Base-by-base conservation (phyloP, 2,797 vertebrate species). In the Coranthus polyacanthus region DNA sequence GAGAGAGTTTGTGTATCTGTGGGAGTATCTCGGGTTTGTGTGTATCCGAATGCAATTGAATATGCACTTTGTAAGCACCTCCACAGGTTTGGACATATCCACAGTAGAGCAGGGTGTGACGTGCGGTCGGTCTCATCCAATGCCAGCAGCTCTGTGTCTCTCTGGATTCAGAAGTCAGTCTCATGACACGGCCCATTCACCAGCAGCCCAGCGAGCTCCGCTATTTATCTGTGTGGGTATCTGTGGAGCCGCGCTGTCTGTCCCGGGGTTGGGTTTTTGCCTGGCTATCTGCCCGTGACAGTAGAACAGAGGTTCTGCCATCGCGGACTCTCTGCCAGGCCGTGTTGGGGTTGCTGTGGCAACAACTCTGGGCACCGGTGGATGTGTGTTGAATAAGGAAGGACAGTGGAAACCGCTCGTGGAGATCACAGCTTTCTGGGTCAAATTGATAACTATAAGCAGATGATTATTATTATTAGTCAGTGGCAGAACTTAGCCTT, bases 261-360 rank as follows among this genome's bases (percentile, higher is more conserved):
- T 29, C 66, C 75, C 12, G 36, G 66, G 45, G 65, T 51, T 70
- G 54, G 62, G 53, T 56, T 71, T 80, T 65, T 59, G 57, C 69
- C 66, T 85, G 73, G 75, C 71, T 44, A 17, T 67, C 56, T 55
- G 84, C 83, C 83, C 61, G 60, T 56, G 36, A 69, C 26, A 36
- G 54, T 53, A 55, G 26, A 62, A 34, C 58, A 21, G 51, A 26
- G 51, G 5, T 58, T 47, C 58, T 47, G 36, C 42, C 39, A 36
- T 41, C 52, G 22, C 44, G 22, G 32, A 59, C 59, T 58, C 13
- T 13, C 60, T 78, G 83, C 83, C 83, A 80, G 65, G 73, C 68
- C 52, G 29, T 37, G 43, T 60, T 64, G 57, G 68, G 63, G 83
- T 88, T 88, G 90, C 88, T 81, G 87, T 86, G 78, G 89, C 73